Conservation (phyloP, 2,113 vertebrate species). For the Holacanthus passer region DNA sequence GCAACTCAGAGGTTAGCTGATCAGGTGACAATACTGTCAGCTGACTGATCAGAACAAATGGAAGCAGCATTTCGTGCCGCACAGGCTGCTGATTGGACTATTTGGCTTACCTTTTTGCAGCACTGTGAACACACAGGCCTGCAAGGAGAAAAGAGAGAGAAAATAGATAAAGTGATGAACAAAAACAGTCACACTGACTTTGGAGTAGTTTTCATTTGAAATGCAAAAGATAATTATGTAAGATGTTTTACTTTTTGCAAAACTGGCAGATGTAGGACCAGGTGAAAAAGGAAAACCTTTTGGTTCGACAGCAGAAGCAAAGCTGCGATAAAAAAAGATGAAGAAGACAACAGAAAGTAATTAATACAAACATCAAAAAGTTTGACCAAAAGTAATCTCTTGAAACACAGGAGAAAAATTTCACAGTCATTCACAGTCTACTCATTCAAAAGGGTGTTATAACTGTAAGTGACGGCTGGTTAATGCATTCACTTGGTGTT, state of each 20-base stretch:
- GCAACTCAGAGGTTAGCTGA: neutral
- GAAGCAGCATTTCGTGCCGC: neutral
- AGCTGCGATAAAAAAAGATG: constrained; percentile 83
- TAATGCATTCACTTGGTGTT: neutral
- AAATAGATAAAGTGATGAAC: constrained; percentile 1
- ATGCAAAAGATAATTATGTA: neutral
- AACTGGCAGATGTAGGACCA: constrained; percentile 99
- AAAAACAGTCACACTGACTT: neutral
- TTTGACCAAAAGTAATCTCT: neutral
- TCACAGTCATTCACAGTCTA: too few relatives aligned
- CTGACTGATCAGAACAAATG: neutral
- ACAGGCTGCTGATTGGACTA: neutral
- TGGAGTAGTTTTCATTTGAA: neutral
- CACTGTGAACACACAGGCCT: constrained; percentile 99
- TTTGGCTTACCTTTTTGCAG: constrained; percentile 93
- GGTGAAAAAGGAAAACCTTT: constrained; percentile 98
- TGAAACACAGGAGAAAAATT: neutral
- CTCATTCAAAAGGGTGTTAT: neutral
- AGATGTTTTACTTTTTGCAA: constrained; percentile 93
- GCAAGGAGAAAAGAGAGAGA: constrained; percentile 43
- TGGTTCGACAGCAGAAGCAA: constrained; percentile 98
- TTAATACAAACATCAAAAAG: neutral
- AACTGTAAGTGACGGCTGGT: neutral
- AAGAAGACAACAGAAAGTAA: neutral
- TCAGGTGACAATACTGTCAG: neutral